Conservation (phyloP, 2,113 vertebrate species). For the Carlito syrichta region DNA sequence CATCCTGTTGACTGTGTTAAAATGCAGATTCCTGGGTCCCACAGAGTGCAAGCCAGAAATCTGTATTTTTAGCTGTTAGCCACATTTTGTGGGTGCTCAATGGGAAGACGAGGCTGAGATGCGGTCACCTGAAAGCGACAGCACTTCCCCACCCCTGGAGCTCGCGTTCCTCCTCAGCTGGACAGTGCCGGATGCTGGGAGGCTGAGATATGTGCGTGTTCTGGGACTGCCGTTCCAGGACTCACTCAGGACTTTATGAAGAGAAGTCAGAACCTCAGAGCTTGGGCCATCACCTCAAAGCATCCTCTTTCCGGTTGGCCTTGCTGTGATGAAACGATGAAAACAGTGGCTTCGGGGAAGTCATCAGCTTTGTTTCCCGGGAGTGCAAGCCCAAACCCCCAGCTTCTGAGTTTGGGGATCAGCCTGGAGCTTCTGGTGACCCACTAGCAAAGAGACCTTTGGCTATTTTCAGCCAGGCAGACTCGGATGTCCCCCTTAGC, state of each 20-base stretch:
- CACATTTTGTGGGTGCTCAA: background rate
- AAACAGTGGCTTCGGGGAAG: rapidly evolving
- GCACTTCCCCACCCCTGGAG: no score
- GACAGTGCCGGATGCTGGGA: background rate
- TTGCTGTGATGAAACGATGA: background rate
- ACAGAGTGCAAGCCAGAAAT: background rate
- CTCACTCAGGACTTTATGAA: background rate
- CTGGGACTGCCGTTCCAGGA: background rate
- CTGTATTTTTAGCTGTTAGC: background rate
- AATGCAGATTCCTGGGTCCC: background rate
- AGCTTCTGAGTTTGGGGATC: background rate
- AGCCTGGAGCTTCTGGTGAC: background rate
- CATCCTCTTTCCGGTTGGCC: background rate
- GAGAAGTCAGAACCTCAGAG: background rate
- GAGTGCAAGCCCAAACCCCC: background rate
- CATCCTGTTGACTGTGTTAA: background rate
- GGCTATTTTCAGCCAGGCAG: background rate
- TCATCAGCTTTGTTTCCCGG: background rate
- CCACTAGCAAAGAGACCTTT: background rate
- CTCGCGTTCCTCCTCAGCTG: background rate
- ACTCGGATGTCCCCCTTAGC: background rate
- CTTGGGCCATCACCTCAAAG: background rate
- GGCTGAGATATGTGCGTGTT: background rate
- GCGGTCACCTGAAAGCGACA: background rate
- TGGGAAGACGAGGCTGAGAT: background rate